Evolutionary conservation across 2,113 vertebrate genomes (phyloP), one percentile per base, ranked within the genome.

Genomic region (Sturnira hondurensis): DNA sequence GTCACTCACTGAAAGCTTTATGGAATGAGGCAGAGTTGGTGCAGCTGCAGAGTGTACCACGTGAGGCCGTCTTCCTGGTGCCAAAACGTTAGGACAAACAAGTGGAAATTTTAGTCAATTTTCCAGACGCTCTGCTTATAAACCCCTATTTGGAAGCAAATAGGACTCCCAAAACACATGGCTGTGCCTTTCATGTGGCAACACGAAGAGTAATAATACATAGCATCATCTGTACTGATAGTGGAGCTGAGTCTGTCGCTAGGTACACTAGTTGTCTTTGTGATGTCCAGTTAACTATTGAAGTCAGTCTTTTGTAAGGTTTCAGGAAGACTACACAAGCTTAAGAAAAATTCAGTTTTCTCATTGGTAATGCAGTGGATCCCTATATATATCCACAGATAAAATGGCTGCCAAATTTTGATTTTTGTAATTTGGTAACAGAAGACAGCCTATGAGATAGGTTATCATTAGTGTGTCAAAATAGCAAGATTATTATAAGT

Each of bases 391-490:
- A n/a, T 50, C 3, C 12, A 19, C 15, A 65, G 58, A 13, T 81
- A 54, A 14, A 67, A 52, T 52, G 17, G 14, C 26, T 85, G 38
- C 15, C 17, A 93, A 54, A 24, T 74, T 85, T 83, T 84, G 38
- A 77, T 89, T 92, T 91, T 41, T 76, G 26, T 56, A 85, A 45
- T 73, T 94, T 89, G 76, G 47, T 71, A 90, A n/a, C 28, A 88
- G 77, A 31, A 95, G 63, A 86, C 3, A 84, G 54, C 9, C 36
- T 78, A 9, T 8, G 11, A 83, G 52, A 86, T 17, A 93, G 0
- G 2, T 77, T 78, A 85, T 81, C 14, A 77, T 19, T 22, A 36
- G 14, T 82, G 20, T 84, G 14, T 9, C 47, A 19, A 58, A 78
- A 83, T n/a, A 28, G 2, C 19, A 86, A 38, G 11, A 0, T 74